Base-by-base conservation (phyloP, 2,888 invertebrate genomes). In the Hydroisotoma schaefferi region DNA sequence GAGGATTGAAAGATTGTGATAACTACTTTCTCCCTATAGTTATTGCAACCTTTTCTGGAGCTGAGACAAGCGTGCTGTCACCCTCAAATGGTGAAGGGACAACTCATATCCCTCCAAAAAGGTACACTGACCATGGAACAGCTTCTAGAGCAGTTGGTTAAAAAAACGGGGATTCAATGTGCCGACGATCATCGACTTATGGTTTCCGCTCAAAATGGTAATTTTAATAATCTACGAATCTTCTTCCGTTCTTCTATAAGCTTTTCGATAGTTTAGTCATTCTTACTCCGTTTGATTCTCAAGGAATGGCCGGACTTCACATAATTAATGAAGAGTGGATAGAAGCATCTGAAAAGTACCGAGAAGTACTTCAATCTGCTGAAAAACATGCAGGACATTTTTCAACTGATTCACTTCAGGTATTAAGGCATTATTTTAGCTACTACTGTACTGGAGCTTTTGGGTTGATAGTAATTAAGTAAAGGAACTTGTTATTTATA, bases 21-120 rank as follows among this genome's bases (percentile, higher is more conserved):
- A 25, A 8, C 48, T 18, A 51, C 20, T 40, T 40, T 12, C 12
- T 43, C 18, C 12, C 12, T 52, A 22, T 72, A 82, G 81, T 68
- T 88, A 52, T 74, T 88, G 71, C 78, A 78, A 47, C 88, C 88
- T 0, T 77, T 89, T 58, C 75, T 84, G 53, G 80, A 81, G 55
- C 77, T 89, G 58, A 80, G 88, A 0, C 86, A 87, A 76, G 85
- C 85, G 1, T 88, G 88, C 74, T 83, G 84, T 12, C 84, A 87
- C 75, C 87, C 87, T 0, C 84, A 84, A 74, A 80, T 83, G 56
- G 81, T 81, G 2, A 76, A 80, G 63, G 81, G 82, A 6, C 78
- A 80, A 53, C 81, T 83, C 73, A 73, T 82, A 56, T 77, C 80
- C 0, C 76, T 81, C 6, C 79, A 77, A 29, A 77, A 76, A 60